phyloP scores from a whole-genome alignment of 2,888 invertebrate genomes.

The Brenthis hecate region DNA sequence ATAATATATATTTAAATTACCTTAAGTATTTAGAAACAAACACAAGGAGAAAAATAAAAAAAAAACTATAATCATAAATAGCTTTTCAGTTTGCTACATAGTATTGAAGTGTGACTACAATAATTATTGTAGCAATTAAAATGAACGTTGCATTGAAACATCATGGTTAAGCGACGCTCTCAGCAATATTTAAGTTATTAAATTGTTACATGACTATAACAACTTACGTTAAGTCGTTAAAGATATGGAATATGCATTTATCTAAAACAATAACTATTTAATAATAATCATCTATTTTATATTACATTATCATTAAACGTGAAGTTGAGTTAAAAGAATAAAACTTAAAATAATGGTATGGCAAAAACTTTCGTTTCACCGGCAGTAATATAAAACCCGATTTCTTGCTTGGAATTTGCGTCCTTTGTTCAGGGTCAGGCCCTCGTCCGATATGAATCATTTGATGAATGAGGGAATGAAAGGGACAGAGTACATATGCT shows the following conservation, averaged over 20 bases:
- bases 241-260: too few species aligned
- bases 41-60: too few species aligned
- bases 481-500: conserved; percentile 23
- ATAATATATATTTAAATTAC: too few species aligned
- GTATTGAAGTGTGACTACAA: conserved; percentile 41
- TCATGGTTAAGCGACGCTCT: neutral
- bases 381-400: conserved; percentile 18
- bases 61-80: too few species aligned
- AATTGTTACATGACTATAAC: neutral
- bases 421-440: conserved; percentile 33
- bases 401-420: conserved; percentile 23
- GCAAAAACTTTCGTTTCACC: neutral
- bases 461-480: conserved; percentile 33
- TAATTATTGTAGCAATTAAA: conserved; percentile 42
- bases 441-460: conserved; percentile 31
- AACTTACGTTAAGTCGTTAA: too few species aligned
- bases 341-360: conserved; percentile 5
- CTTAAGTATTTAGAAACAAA: too few species aligned
- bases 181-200: neutral
- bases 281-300: neutral
- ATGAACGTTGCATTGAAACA: conserved; percentile 32
- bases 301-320: neutral
- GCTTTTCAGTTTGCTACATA: conserved; percentile 8
- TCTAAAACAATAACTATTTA: too few species aligned
- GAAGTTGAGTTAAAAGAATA: neutral